Conservation (phyloP, 2,888 invertebrate species). For the Endotricha flammealis region DNA sequence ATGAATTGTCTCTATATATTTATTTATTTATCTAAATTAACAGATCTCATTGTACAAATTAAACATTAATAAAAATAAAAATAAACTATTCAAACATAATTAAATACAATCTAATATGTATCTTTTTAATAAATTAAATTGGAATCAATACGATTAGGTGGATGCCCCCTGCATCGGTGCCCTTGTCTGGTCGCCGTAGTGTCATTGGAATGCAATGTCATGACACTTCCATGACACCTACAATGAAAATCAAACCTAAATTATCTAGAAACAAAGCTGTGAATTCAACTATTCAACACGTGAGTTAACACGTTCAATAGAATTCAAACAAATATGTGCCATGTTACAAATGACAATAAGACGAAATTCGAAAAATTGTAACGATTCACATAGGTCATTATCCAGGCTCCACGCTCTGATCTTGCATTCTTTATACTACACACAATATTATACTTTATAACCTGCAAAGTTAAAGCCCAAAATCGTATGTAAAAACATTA, state of each 20-base stretch:
- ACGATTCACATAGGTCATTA: constrained; percentile 50
- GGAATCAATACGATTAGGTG: constrained; percentile 22
- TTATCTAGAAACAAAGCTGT: not conserved
- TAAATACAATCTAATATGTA: constrained; percentile 5
- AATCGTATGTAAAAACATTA: constrained; percentile 22
- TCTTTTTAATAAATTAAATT: constrained; percentile 12
- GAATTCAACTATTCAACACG: constrained; percentile 11
- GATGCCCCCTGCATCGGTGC: constrained; percentile 53
- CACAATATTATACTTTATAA: constrained; percentile 31
- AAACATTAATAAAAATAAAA: no score
- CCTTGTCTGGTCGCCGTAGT: constrained; percentile 71
- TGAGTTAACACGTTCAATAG: constrained; percentile 24
- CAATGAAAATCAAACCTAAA: constrained; percentile 24
- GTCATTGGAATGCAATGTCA: constrained; percentile 74
- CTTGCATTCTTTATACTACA: constrained; percentile 25
- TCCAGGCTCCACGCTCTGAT: constrained; percentile 45
- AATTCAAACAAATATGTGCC: constrained; percentile 42
- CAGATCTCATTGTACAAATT: no score
- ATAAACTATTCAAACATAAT: constrained; percentile 4
- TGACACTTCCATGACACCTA: constrained; percentile 46
- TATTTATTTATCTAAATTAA: no score
- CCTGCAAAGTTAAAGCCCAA: constrained; percentile 23
- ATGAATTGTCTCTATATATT: no score
- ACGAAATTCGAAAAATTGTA: constrained; percentile 43
- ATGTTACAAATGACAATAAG: constrained; percentile 45